These are phyloP conservation scores for Yoshiicerus persimilis DNA, from an alignment of 1,140 invertebrate species.

Conservation along the genomic window DNA sequence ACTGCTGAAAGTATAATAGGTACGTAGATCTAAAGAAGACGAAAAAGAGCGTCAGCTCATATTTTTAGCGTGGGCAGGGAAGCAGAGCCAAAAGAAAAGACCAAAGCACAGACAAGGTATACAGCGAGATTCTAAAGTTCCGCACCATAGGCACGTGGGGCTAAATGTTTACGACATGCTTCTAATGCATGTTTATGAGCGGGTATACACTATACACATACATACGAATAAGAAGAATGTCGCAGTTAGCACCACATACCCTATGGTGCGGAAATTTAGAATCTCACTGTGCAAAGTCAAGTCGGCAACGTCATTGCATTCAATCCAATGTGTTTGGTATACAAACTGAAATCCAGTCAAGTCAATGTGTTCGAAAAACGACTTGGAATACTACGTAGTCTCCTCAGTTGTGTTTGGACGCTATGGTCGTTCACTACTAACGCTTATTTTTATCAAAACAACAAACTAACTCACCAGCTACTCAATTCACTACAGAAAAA, in stretches of 20 bases:
- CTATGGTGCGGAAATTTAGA: no score
- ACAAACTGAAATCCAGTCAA: not conserved
- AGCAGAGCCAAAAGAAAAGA: not conserved
- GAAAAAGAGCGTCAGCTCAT: slow-evolving; percentile 41
- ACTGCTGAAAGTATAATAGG: not conserved
- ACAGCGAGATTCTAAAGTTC: not conserved
- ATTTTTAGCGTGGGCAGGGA: slow-evolving; percentile 44
- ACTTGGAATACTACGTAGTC: slow-evolving; percentile 27
- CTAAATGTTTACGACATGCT: no score
- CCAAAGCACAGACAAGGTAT: not conserved
- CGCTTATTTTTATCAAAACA: not conserved
- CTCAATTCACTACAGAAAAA: not conserved
- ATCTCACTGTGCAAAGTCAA: no score
- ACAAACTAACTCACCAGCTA: no score
- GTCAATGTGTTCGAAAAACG: slow-evolving; percentile 22
- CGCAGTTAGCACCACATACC: not conserved
- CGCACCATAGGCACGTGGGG: no score
- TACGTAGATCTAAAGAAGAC: not conserved
- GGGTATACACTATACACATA: not conserved
- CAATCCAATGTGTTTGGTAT: not conserved
- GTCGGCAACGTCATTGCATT: not conserved
- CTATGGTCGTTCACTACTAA: slow-evolving; percentile 6
- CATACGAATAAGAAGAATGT: not conserved
- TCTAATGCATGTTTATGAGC: no score
- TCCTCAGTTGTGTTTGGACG: slow-evolving; percentile 7